Conservation (phyloP, 2,113 vertebrate species). For the Dascyllus trimaculatus region DNA sequence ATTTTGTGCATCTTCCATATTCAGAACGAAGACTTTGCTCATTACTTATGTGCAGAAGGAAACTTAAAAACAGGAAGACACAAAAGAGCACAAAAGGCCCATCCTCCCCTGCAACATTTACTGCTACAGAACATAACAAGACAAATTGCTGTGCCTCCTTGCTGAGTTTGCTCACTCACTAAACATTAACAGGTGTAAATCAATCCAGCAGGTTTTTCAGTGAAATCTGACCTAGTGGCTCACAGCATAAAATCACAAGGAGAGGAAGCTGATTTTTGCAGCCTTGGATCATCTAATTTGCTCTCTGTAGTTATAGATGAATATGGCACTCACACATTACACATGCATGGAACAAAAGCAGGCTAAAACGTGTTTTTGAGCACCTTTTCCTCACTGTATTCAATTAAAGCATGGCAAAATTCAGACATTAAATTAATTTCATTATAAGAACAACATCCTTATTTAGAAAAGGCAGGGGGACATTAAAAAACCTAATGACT, state of each 20-base stretch:
- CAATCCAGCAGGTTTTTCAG: not conserved
- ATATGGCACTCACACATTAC: too few relatives aligned
- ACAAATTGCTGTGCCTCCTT: not conserved
- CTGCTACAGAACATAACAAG: not conserved
- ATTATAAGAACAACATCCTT: conserved; percentile 36
- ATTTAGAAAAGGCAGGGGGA: conserved; percentile 27
- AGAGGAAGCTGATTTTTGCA: not conserved
- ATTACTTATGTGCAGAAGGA: not conserved
- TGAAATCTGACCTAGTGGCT: too few relatives aligned
- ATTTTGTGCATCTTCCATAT: not conserved
- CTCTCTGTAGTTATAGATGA: not conserved
- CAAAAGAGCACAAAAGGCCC: not conserved
- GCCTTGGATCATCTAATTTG: not conserved
- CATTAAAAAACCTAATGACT: conserved; percentile 34
- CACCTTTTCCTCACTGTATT: not conserved
- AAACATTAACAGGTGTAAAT: conserved; percentile 1
- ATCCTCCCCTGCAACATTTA: not conserved
- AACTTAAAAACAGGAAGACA: not conserved
- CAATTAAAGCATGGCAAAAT: not conserved
- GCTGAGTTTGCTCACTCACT: not conserved
- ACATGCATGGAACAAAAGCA: not conserved
- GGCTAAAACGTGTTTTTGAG: not conserved
- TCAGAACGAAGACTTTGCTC: not conserved
- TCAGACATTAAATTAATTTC: conserved; percentile 45
- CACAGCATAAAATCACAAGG: not conserved